Conservation (phyloP, 2,797 vertebrate species). For the Coendou prehensilis region DNA sequence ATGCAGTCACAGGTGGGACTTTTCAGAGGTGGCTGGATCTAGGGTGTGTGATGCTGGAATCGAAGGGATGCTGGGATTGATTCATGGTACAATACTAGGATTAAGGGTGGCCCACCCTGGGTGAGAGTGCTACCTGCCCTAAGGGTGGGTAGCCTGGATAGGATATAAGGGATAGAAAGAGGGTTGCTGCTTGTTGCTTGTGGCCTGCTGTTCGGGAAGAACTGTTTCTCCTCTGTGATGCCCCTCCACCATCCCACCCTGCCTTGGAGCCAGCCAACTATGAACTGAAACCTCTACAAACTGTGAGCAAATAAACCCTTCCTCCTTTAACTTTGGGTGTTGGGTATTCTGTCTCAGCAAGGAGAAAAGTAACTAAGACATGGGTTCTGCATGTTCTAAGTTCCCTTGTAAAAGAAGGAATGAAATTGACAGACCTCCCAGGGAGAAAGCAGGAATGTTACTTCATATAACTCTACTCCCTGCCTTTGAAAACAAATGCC, state of each 20-base stretch:
- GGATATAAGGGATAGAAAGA: background rate
- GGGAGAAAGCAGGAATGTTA: background rate
- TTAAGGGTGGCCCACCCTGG: background rate
- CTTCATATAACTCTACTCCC: background rate
- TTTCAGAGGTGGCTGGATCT: background rate
- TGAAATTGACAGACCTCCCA: slow-evolving; percentile 4
- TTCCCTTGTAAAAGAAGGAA: background rate
- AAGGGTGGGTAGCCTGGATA: background rate
- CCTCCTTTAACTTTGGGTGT: background rate
- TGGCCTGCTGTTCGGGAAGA: background rate
- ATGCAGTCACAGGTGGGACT: background rate
- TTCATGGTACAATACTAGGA: background rate
- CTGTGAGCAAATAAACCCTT: background rate
- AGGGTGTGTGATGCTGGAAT: background rate
- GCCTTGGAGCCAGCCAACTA: background rate
- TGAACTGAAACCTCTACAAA: background rate
- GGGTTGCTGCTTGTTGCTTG: background rate
- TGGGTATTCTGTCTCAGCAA: background rate
- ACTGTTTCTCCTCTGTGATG: background rate
- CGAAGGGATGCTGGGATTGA: background rate
- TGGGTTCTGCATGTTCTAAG: background rate
- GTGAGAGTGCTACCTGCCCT: background rate
- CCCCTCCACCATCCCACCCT: background rate
- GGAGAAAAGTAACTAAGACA: background rate
- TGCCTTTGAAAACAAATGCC: background rate